These are phyloP conservation scores for Passer montanus DNA, from an alignment of 2,113 vertebrate species.

Conservation along the genomic window DNA sequence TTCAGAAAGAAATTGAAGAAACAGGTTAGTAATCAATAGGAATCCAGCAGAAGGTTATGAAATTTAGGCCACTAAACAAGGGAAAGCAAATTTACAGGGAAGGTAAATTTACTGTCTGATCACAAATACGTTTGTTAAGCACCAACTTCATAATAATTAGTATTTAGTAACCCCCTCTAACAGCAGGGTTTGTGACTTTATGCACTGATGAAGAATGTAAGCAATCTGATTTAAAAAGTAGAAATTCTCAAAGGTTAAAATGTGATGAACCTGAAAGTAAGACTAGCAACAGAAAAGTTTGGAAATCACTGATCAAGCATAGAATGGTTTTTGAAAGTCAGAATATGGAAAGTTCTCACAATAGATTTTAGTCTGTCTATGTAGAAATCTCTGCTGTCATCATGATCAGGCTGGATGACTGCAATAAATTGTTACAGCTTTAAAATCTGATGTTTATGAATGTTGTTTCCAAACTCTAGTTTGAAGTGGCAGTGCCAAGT, in stretches of 20 bases:
- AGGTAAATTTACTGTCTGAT: not conserved
- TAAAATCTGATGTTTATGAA: not conserved
- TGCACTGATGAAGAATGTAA: not conserved
- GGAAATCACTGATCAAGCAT: not conserved
- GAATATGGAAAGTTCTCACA: not conserved
- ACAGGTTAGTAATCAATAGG: conserved; percentile 78
- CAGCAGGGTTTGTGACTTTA: not conserved
- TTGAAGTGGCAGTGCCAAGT: not conserved
- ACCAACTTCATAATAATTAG: not conserved
- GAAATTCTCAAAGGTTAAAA: not conserved
- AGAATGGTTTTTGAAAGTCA: not conserved
- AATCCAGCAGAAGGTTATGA: not conserved
- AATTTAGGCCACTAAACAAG: not conserved
- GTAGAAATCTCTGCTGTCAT: not conserved
- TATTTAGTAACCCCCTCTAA: not conserved
- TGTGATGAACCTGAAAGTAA: not conserved
- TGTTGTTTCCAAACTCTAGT: not conserved
- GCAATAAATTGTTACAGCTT: not conserved
- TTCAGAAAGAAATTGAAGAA: conserved; percentile 97
- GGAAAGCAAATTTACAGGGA: not conserved
- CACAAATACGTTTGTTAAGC: not conserved
- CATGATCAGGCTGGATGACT: not conserved
- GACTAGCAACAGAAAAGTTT: not conserved
- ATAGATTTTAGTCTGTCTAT: not conserved
- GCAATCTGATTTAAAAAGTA: not conserved